These are phyloP conservation scores for Panorpa germanica DNA, from an alignment of 2,888 invertebrate genomes.

Conservation along the genomic window DNA sequence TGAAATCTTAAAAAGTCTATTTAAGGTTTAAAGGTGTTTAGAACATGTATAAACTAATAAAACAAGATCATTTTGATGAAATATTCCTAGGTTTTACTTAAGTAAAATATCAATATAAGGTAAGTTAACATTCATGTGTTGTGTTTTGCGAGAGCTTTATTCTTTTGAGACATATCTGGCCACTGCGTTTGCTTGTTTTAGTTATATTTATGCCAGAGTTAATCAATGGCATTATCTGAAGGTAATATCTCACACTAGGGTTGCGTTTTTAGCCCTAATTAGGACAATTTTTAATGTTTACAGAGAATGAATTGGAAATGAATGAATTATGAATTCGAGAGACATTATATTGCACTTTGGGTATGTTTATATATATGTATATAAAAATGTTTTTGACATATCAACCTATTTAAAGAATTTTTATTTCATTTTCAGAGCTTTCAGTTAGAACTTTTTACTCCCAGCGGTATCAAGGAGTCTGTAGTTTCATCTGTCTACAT, in stretches of 20 bases:
- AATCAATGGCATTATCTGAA: conserved; percentile 45
- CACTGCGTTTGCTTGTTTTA: conserved; percentile 82
- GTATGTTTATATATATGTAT: conserved; percentile 24
- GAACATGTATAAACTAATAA: too few relatives aligned
- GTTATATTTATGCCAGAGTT: conserved; percentile 87
- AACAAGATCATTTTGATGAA: too few relatives aligned
- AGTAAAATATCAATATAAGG: too few relatives aligned
- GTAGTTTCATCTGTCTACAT: conserved; percentile 44
- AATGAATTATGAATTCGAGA: too few relatives aligned
- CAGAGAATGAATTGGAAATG: conserved; percentile 37
- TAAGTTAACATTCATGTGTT: too few relatives aligned
- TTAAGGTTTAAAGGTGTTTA: too few relatives aligned
- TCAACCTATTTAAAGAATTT: conserved; percentile 6
- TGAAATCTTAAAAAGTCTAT: too few relatives aligned
- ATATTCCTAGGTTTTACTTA: too few relatives aligned
- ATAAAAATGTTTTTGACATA: neutral
- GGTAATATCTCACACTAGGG: conserved; percentile 54
- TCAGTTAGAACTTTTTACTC: conserved; percentile 36
- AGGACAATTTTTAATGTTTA: conserved; percentile 43
- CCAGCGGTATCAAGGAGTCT: conserved; percentile 40
- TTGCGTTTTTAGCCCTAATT: conserved; percentile 42
- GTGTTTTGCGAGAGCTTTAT: too few relatives aligned
- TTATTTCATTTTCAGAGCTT: conserved; percentile 27
- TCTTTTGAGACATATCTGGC: conserved; percentile 73
- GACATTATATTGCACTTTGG: conserved; percentile 44